phyloP scores from a whole-genome alignment of 2,888 invertebrate genomes.

The Osmoderma eremita region DNA sequence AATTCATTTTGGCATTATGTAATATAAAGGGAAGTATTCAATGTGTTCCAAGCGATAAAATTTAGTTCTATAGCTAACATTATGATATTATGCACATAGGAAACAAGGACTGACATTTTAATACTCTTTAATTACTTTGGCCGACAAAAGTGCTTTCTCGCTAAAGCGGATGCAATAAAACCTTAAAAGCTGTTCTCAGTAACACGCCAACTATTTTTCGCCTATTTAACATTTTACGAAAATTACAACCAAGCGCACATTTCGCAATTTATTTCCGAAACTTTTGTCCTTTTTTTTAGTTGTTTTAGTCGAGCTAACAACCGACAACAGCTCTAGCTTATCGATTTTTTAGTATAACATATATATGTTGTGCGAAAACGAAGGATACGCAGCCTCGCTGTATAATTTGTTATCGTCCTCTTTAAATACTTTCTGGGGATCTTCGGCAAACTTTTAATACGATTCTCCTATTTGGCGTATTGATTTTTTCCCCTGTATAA shows the following conservation, averaged over 20 bases:
- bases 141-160: too few relatives aligned
- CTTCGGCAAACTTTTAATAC: neutral
- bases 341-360: constrained; percentile 19
- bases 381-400: constrained; percentile 2
- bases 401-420: constrained; percentile 27
- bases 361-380: constrained; percentile 12
- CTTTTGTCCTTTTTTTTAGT: constrained; percentile 16
- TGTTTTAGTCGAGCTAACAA: neutral
- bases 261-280: constrained; percentile 27
- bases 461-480: neutral
- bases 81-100: too few relatives aligned
- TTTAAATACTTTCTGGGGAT: constrained; percentile 17
- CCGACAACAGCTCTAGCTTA: neutral
- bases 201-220: neutral
- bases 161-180: too few relatives aligned
- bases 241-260: constrained; percentile 9
- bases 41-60: too few relatives aligned
- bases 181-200: too few relatives aligned
- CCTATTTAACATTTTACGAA: constrained; percentile 19
- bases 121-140: too few relatives aligned
- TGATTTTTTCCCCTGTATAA: neutral
- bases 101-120: too few relatives aligned
- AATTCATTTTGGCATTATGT: too few relatives aligned
- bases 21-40: too few relatives aligned
- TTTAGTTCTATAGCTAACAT: too few relatives aligned